Evolutionary conservation across 1,140 invertebrate genomes (phyloP), one percentile per base, ranked within the genome.

Genomic region (Vollenhovia emeryi): DNA sequence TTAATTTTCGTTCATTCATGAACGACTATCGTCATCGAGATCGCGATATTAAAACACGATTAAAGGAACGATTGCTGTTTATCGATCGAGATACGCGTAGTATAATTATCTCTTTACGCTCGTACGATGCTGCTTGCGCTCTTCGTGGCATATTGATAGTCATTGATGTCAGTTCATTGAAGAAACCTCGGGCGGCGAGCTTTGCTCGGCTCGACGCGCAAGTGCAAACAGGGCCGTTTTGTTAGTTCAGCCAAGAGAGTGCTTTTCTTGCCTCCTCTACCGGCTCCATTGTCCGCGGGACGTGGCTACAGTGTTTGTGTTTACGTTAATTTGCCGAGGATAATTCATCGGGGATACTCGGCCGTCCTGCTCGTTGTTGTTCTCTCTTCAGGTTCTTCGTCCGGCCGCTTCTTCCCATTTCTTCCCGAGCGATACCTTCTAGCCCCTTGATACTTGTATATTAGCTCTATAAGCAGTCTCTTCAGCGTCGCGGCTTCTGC

Each of bases 321-420:
- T 85, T 79, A 79, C 83, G 60, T 76, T 85, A 85, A 85, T 85
- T 85, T 85, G 60, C 73, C 83, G 74, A 76, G 83, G 60, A 79
- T 78, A 85, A 85, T 85, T 78, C 73, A 85, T 85, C 73, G 83
- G 60, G 74, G 48, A 66, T 78, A 76, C 83, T 85, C 73, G 43
- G 36, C 24, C 74, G 24, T 85, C 36, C n/a, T 85, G 60, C 30
- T 45, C 45, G 30, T 84, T 60, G 76, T 75, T 76, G 60, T 66
- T 75, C 57, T 76, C 36, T 64, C 83, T 85, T 57, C 48, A 76
- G 43, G 73, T 85, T 78, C 74, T 55, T 11, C 74, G 45, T 45
- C 11, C 15, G 79, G 9, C 60, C 33, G 33, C n/a, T 60, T 52
- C 60, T 27, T 78, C 18, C 21, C 40, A 43, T 66, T 45, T 50